Conservation (phyloP, 1,140 invertebrate genomes). For the Mylabris phalerata region DNA sequence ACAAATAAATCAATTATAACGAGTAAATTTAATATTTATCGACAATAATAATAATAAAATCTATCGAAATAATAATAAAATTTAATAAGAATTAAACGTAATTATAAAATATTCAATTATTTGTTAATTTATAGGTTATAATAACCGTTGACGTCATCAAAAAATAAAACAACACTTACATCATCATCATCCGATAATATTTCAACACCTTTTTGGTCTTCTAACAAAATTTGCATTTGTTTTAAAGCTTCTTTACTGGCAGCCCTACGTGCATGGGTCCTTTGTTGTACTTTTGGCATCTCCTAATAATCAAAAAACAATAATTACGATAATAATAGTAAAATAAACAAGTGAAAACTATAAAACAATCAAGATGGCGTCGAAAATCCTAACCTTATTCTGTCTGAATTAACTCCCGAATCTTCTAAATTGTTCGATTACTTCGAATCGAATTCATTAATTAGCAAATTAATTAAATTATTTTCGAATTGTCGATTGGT, state of each 20-base stretch:
- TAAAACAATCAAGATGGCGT: neutral
- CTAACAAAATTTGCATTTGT: conserved; percentile 35
- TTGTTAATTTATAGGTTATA: too few species aligned
- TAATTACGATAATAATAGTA: neutral
- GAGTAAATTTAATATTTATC: too few species aligned
- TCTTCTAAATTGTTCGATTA: too few species aligned
- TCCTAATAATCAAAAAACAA: neutral
- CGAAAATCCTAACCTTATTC: conserved; percentile 5
- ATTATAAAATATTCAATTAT: too few species aligned
- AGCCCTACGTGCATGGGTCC: conserved; percentile 30
- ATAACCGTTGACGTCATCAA: too few species aligned
- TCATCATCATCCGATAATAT: conserved; percentile 32
- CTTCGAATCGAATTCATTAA: too few species aligned
- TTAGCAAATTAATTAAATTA: too few species aligned
- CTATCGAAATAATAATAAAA: too few species aligned
- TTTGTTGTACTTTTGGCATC: conserved; percentile 23
- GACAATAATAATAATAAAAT: too few species aligned
- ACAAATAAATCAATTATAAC: too few species aligned
- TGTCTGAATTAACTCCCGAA: neutral
- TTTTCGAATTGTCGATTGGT: too few species aligned
- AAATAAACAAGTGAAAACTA: neutral
- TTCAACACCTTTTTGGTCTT: conserved; percentile 28
- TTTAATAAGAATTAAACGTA: too few species aligned
- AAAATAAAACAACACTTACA: conserved; percentile 13
- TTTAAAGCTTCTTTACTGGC: conserved; percentile 39